Conservation (phyloP, 2,797 vertebrate species). For the Lophotriccus pileatus region DNA sequence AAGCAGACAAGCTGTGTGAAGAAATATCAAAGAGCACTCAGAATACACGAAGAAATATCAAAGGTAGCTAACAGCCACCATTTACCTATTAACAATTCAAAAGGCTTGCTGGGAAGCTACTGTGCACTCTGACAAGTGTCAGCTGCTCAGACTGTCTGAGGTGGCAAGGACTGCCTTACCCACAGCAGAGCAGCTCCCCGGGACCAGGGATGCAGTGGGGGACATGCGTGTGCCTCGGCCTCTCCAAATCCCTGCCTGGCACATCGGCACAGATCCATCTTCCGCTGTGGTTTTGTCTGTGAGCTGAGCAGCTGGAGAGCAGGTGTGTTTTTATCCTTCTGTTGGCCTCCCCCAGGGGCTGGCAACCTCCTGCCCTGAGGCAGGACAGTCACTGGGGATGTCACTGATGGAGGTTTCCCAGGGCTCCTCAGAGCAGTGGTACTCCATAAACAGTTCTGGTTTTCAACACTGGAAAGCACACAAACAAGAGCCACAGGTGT, state of each 20-base stretch:
- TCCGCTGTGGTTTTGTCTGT: not conserved
- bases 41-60: not conserved
- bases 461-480: not conserved
- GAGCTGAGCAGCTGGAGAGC: not conserved
- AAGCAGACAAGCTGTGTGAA: not conserved
- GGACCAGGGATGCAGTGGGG: fast-evolving
- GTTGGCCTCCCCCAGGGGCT: not conserved
- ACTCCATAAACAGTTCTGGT: not conserved
- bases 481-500: not conserved
- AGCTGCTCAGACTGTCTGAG: not conserved
- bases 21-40: conserved; percentile 12
- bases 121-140: not conserved
- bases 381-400: not conserved
- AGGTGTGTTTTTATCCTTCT: not conserved
- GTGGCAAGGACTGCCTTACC: not conserved
- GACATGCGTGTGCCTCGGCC: fast-evolving
- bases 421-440: not conserved
- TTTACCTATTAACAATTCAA: conserved; percentile 12
- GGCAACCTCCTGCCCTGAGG: not conserved
- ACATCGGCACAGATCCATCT: not conserved
- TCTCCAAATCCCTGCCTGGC: not conserved
- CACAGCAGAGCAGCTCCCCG: not conserved
- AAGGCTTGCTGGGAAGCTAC: not conserved
- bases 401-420: not conserved
- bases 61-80: not conserved